A percentile compares a stretch with the other conserved stretches of the same genome.
Conservation (phyloP, 1,140 invertebrate species). For the Contarinia nasturtii region DNA sequence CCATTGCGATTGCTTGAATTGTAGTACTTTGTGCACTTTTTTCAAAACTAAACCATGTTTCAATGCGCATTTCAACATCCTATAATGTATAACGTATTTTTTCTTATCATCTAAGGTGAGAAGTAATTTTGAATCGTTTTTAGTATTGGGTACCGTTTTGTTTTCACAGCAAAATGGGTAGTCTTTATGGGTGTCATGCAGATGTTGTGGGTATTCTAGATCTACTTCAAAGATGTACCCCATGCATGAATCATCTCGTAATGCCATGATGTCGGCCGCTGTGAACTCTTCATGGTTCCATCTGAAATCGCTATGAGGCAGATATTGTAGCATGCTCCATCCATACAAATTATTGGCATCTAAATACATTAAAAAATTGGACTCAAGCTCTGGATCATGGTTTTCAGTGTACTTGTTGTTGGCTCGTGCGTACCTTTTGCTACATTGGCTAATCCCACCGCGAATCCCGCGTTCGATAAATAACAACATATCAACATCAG, state of each 20-base stretch:
- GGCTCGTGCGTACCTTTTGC: slow-evolving; percentile 21
- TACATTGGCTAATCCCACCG: slow-evolving; percentile 20
- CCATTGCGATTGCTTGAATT: slow-evolving; percentile 29
- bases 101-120: slow-evolving; percentile 18
- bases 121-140: slow-evolving; percentile 16
- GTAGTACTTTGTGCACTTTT: slow-evolving; percentile 28
- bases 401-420: slow-evolving; percentile 27
- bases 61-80: slow-evolving; percentile 27
- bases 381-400: slow-evolving; percentile 14
- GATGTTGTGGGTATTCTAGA: slow-evolving; percentile 16
- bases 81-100: slow-evolving; percentile 29
- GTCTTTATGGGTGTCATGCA: slow-evolving; percentile 30
- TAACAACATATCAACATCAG: slow-evolving; percentile 22
- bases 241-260: slow-evolving; percentile 17
- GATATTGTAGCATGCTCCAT: slow-evolving; percentile 23
- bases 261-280: slow-evolving; percentile 7
- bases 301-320: slow-evolving; percentile 25
- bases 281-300: slow-evolving; percentile 17
- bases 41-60: slow-evolving; percentile 23
- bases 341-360: slow-evolving; percentile 36
- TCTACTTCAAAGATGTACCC: slow-evolving; percentile 33
- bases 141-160: slow-evolving; percentile 7
- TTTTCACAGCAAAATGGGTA: slow-evolving; percentile 27
- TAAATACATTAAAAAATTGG: slow-evolving; percentile 24
- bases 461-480: slow-evolving; percentile 23